Base-by-base conservation (phyloP, 2,888 invertebrate species). In the Netelia melanura region DNA sequence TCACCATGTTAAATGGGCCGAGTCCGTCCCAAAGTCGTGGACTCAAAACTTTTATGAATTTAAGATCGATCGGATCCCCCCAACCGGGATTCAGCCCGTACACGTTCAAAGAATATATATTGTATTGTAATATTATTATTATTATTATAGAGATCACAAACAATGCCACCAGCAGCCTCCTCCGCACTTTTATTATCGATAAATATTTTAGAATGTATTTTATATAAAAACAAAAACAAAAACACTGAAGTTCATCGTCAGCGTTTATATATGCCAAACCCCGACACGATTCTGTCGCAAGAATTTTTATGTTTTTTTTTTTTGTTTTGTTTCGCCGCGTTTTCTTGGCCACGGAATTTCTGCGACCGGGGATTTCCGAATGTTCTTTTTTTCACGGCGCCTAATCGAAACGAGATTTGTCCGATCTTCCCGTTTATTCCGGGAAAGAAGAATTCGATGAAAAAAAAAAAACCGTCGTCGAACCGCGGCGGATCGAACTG, bases 101-200 rank as follows among this genome's bases (percentile, higher is more conserved):
- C 79, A 79, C 78, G 78, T 79, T 85, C 82, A 75, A 82, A 85
- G 75, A 76, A 71, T 71, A 52, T 62, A 6, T 72, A 74, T 61
- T 67, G 65, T 76, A 68, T 71, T 62, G 67, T 62, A 62, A 62
- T 17, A 64, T 75, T 75, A 75, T 56, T 38, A 14, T 38, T 61
- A 67, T 58, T 72, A 67, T 48, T 38, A 38, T 38, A 14, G 38
- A 78, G 79, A 75, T 77, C 74, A 64, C 48, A 77, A 56, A 81
- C 64, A 74, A 81, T 85, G 78, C 70, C 79, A 82, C 82, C 82
- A 85, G 81, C 84, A 84, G 78, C 82, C 79, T 81, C 78, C 79
- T 75, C 44, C 82, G 85, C 79, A 85, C 79, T 85, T 82, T 82
- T 65, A 85, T 77, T 85, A 82, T 75, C 10, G 75, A 85, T 82